Conservation (phyloP, 2,888 invertebrate genomes). For the Pollenia amentaria region DNA sequence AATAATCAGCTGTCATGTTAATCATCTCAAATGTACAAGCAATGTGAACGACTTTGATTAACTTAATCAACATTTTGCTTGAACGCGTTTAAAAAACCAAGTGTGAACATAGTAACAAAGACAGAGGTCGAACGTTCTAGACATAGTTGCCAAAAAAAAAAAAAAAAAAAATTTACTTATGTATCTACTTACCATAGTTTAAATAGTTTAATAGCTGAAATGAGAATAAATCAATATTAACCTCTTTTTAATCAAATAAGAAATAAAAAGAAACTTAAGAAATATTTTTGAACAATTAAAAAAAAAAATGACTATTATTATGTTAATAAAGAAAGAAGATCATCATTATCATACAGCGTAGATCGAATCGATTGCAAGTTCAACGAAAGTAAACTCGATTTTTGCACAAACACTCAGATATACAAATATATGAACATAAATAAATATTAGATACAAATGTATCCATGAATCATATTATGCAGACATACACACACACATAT, state of each 20-base stretch:
- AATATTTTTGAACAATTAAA: background rate
- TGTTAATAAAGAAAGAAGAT: slow-evolving; percentile 8
- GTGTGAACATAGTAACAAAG: too few species aligned
- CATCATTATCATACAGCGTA: background rate
- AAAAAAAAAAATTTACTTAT: too few species aligned
- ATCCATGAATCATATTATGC: background rate
- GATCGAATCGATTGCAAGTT: slow-evolving; percentile 48
- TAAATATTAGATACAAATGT: background rate
- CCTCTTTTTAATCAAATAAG: slow-evolving; percentile 5
- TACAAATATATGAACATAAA: background rate
- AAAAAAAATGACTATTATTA: background rate
- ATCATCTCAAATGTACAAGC: too few species aligned
- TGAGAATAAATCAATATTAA: slow-evolving; percentile 43
- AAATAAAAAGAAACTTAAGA: slow-evolving; percentile 14
- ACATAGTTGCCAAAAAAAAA: too few species aligned
- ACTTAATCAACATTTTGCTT: too few species aligned
- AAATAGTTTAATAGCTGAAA: too few species aligned
- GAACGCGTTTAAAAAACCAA: too few species aligned
- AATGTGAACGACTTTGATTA: too few species aligned
- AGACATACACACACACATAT: too few species aligned
- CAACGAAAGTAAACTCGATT: slow-evolving; percentile 66
- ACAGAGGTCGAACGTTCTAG: too few species aligned
- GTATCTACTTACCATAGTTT: too few species aligned
- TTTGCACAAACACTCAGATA: slow-evolving; percentile 1
- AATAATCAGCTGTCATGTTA: too few species aligned